These are phyloP conservation scores for Neopipo cinnamomea DNA, from an alignment of 2,113 vertebrate species.

Conservation along the genomic window DNA sequence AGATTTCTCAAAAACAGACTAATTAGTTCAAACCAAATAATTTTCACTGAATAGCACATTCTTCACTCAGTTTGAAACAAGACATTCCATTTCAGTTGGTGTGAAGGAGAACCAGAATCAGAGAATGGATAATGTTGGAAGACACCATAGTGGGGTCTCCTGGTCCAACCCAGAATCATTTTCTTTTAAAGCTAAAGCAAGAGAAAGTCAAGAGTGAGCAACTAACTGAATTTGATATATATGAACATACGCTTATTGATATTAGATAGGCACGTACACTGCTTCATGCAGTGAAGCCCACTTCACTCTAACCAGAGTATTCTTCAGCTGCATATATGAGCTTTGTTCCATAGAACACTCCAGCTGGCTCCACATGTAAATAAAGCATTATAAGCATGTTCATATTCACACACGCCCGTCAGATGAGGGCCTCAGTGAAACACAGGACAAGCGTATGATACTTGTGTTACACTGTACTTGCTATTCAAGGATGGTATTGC, in stretches of 20 bases:
- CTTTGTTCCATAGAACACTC: neutral
- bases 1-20: neutral
- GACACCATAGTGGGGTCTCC: neutral
- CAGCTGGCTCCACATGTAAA: neutral
- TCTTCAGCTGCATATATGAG: neutral
- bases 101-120: neutral
- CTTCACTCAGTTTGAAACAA: neutral
- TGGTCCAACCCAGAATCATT: neutral
- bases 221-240: neutral
- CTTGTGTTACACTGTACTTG: neutral
- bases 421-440: neutral
- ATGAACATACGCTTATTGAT: neutral
- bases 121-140: neutral
- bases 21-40: neutral
- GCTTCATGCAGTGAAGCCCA: neutral
- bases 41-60: neutral
- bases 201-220: neutral
- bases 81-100: neutral
- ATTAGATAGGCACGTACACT: neutral
- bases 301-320: neutral
- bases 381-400: neutral
- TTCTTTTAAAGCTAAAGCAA: neutral
- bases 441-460: neutral
- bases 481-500: neutral
- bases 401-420: neutral